Evolutionary conservation across 1,140 invertebrate species (phyloP).

Genomic region (Carposina sasakii): DNA sequence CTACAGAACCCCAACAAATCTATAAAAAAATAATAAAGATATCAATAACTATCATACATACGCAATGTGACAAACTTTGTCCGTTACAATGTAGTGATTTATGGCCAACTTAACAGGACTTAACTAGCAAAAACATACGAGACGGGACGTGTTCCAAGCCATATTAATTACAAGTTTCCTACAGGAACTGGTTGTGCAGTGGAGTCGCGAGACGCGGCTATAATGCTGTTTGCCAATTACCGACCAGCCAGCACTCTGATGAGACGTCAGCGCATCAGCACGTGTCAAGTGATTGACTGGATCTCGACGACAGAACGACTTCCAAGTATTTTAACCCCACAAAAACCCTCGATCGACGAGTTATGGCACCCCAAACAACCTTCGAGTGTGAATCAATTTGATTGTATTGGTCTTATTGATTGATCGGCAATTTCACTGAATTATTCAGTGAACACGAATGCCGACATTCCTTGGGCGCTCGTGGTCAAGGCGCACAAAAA

Average conservation of each 20-base stretch:
- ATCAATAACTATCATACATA: no score
- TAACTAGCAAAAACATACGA: constrained; percentile 24
- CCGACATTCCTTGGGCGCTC: constrained; percentile 52
- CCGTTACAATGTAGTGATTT: constrained; percentile 15
- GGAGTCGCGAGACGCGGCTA: no score
- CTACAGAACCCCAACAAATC: no score
- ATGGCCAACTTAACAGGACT: constrained; percentile 14
- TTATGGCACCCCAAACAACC: constrained; percentile 56
- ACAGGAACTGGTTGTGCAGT: constrained; percentile 36
- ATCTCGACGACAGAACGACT: constrained; percentile 52
- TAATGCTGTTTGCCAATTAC: constrained; percentile 47
- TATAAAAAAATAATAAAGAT: no score
- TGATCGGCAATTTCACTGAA: constrained; percentile 66
- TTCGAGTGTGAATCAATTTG: constrained; percentile 68
- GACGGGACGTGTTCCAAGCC: constrained; percentile 13
- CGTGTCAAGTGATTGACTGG: constrained; percentile 56
- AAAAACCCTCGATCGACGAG: constrained; percentile 47
- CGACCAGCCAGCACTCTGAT: constrained; percentile 41
- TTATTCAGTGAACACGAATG: constrained; percentile 67
- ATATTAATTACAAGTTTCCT: constrained; percentile 35
- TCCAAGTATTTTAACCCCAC: constrained; percentile 51
- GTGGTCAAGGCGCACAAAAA: constrained; percentile 50
- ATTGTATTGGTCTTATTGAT: constrained; percentile 70
- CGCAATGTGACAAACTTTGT: no score
- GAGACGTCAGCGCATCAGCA: constrained; percentile 31